These are phyloP conservation scores for Carettochelys insculpta DNA, from an alignment of 2,113 vertebrate species.

Conservation along the genomic window DNA sequence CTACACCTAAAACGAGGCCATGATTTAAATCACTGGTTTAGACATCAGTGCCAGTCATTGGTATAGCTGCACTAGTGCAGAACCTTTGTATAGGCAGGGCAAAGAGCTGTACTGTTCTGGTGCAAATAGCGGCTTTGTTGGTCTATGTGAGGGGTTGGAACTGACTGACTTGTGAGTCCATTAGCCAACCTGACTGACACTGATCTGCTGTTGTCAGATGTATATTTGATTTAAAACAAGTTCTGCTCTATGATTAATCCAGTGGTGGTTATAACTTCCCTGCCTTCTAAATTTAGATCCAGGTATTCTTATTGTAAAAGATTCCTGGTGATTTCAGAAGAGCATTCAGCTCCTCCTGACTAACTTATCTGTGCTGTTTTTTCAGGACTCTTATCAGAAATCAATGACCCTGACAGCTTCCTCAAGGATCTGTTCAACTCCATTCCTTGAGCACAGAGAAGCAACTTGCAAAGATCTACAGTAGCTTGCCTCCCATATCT, in stretches of 20 bases:
- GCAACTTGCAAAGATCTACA: conserved; percentile 19
- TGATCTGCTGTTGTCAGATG: background rate
- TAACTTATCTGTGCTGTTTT: background rate
- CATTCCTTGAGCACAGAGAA: conserved; percentile 84
- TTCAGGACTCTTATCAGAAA: conserved; percentile 92
- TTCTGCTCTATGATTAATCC: background rate
- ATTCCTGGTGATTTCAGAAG: background rate
- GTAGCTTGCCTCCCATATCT: conserved; percentile 60
- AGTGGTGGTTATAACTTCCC: background rate
- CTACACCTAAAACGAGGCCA: background rate
- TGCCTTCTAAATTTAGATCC: background rate
- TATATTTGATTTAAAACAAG: background rate
- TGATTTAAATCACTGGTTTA: background rate
- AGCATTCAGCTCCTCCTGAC: background rate
- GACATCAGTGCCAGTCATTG: background rate
- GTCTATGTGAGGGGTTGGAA: background rate
- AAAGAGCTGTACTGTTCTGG: accelerated
- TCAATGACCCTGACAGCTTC: conserved; percentile 91
- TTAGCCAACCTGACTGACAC: background rate
- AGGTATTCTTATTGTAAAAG: background rate
- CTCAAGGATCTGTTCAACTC: conserved; percentile 95
- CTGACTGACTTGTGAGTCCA: background rate
- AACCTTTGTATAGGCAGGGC: background rate
- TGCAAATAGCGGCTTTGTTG: background rate
- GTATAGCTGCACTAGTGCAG: background rate